Percentiles rank a stretch among this genome's conserved stretches.
Evolutionary conservation across 2,888 invertebrate species (phyloP).

Genomic region (Harpagoxenus sublaevis): DNA sequence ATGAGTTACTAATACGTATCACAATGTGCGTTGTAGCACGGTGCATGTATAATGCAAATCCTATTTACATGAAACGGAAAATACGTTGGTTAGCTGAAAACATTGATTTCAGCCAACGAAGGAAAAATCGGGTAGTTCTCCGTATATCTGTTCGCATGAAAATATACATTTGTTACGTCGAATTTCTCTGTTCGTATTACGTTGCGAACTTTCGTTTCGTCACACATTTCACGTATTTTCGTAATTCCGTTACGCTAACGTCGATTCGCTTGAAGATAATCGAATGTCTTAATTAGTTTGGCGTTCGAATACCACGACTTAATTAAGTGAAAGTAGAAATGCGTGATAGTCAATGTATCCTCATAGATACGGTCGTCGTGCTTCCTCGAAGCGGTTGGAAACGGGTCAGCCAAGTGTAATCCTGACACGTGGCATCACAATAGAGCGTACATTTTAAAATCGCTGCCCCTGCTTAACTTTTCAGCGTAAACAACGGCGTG

Average conservation of each 20-base stretch:
- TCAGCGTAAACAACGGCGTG: background rate
- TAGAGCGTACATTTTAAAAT: constrained; percentile 31
- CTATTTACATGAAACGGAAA: constrained; percentile 45
- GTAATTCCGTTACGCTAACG: constrained; percentile 24
- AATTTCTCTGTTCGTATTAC: background rate
- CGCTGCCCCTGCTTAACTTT: constrained; percentile 32
- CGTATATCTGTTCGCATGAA: background rate
- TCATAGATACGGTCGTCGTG: background rate
- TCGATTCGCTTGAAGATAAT: constrained; percentile 46
- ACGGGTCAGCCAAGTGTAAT: constrained; percentile 12
- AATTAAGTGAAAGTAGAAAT: constrained; percentile 21
- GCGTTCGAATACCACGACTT: background rate
- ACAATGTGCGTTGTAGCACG: constrained; percentile 18
- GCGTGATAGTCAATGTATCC: background rate
- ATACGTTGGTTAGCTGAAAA: constrained; percentile 5
- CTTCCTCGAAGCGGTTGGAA: constrained; percentile 1
- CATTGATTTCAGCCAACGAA: background rate
- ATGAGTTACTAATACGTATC: constrained; percentile 48
- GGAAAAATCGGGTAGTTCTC: background rate
- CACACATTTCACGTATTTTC: background rate
- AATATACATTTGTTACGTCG: background rate
- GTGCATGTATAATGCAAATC: constrained; percentile 42
- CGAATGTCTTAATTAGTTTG: background rate
- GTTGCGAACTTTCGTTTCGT: background rate
- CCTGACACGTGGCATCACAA: constrained; percentile 46